Evolutionary conservation across 2,113 vertebrate species (phyloP), one percentile per base, ranked within the genome.

Genomic region (Labeo catla): DNA sequence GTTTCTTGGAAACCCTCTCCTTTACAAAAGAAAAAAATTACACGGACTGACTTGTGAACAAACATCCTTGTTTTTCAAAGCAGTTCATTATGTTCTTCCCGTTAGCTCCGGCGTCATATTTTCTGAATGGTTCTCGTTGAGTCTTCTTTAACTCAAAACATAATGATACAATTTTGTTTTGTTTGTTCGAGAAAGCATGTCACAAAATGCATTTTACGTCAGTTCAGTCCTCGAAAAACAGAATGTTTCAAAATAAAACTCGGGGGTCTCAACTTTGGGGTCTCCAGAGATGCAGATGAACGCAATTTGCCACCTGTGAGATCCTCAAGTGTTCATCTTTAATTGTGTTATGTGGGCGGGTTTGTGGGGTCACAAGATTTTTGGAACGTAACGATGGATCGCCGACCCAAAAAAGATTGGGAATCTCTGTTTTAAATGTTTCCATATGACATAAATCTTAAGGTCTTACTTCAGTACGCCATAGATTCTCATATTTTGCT

Each of bases 11-110:
- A 80, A 68, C 39, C 23, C 8, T 50, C 8, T 81, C 8, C 8
- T 65, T 78, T 21, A 36, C 50, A 36, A 77, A 77, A 13, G 19
- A 59, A 61, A 59, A 81, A 28, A 52, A 50, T 49, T 21, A 50
- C 23, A 54, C 13, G 81, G 63, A 52, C n/a, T 70, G 23, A 82
- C 61, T 21, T 50, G 47, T 82, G 81, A 49, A 82, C 81, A 82
- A 82, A 82, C 80, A 82, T 70, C 5, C 81, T 70, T 36, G 65
- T 82, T 82, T 82, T 70, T 68, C 16, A 66, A 81, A 66, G 47
- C 45, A 13, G 45, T 39, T 68, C 63, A 82, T 9, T 36, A 19
- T 82, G n/a, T 70, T 70, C 16, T 39, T 47, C 7, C 43, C 13
- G 4, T 49, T 81, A 66, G 79, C 23, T 66, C 4, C 43, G 28